A percentile compares a stretch with the other conserved stretches of the same genome.
Evolutionary conservation across 2,888 invertebrate species (phyloP).

Genomic region (Caenorhabditis drosophilae): DNA sequence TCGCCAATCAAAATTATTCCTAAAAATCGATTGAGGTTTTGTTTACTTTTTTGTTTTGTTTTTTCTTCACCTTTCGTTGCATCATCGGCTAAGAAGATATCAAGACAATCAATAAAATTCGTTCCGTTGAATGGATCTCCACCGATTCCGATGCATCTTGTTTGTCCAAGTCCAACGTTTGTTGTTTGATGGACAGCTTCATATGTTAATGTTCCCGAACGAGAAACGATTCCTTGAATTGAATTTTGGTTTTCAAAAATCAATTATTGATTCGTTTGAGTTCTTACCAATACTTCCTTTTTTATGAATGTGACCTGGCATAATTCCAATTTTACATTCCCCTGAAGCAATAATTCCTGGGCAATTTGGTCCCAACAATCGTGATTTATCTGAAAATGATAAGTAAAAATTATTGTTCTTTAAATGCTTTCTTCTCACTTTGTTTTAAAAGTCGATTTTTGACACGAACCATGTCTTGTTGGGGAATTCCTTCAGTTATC

Average conservation of each 20-base stretch:
- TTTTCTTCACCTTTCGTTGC: conserved; percentile 78
- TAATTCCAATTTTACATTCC: conserved; percentile 96
- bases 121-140: conserved; percentile 99
- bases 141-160: conserved; percentile 89
- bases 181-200: conserved; percentile 99
- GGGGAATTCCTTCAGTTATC: conserved; percentile 85
- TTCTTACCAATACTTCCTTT: conserved; percentile 72
- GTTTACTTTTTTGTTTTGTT: not conserved
- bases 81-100: conserved; percentile 75
- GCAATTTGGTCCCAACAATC: conserved; percentile 96
- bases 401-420: not conserved
- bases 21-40: conserved; percentile 44
- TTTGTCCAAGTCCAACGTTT: conserved; percentile 73
- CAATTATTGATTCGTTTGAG: not conserved
- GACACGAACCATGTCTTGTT: conserved; percentile 86
- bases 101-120: conserved; percentile 86
- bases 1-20: conserved; percentile 91
- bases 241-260: not conserved
- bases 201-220: conserved; percentile 96
- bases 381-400: conserved; percentile 76
- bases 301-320: conserved; percentile 98
- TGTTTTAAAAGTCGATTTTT: conserved; percentile 48
- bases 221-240: conserved; percentile 83
- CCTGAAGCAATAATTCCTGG: conserved; percentile 92
- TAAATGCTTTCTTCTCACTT: conserved; percentile 8